Percentiles rank a stretch among this genome's conserved stretches.
These are phyloP conservation scores for Chaenogobius annularis DNA, from an alignment of 2,113 vertebrate genomes.

Conservation along the genomic window DNA sequence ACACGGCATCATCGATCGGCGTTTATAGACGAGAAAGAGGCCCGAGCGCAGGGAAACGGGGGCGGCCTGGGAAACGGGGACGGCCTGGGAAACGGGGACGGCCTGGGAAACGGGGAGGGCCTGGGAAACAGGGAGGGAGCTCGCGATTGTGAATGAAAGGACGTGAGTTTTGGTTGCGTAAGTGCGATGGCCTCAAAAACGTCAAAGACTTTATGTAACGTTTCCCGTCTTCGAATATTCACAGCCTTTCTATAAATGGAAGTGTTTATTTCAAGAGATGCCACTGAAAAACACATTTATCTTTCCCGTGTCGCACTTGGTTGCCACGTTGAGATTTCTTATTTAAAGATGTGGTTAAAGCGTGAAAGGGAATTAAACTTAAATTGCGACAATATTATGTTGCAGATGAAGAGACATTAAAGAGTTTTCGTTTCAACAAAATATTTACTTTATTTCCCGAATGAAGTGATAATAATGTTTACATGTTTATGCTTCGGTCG, in stretches of 20 bases:
- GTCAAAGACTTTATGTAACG: background rate
- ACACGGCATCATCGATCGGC: constrained; percentile 31
- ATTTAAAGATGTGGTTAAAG: too few species aligned
- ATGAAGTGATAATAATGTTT: too few species aligned
- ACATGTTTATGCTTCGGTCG: too few species aligned
- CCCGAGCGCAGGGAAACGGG: background rate
- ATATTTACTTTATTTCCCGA: too few species aligned
- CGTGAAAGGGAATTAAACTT: too few species aligned
- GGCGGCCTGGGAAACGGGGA: background rate
- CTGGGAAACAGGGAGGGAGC: background rate
- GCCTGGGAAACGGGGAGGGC: too few species aligned
- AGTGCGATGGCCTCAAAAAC: constrained; percentile 3
- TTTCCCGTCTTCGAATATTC: background rate
- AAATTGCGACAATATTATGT: too few species aligned
- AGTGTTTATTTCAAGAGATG: background rate
- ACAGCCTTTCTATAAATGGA: background rate
- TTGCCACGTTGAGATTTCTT: background rate
- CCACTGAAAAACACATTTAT: background rate
- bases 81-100: constrained; percentile 1
- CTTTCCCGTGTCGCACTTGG: background rate
- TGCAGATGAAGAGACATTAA: too few species aligned
- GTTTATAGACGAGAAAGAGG: constrained; percentile 2
- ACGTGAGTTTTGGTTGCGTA: constrained; percentile 17
- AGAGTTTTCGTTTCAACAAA: too few species aligned
- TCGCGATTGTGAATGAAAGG: constrained; percentile 5